Evolutionary conservation across 1,140 invertebrate species (phyloP).

Genomic region (Drosophila miranda): DNA sequence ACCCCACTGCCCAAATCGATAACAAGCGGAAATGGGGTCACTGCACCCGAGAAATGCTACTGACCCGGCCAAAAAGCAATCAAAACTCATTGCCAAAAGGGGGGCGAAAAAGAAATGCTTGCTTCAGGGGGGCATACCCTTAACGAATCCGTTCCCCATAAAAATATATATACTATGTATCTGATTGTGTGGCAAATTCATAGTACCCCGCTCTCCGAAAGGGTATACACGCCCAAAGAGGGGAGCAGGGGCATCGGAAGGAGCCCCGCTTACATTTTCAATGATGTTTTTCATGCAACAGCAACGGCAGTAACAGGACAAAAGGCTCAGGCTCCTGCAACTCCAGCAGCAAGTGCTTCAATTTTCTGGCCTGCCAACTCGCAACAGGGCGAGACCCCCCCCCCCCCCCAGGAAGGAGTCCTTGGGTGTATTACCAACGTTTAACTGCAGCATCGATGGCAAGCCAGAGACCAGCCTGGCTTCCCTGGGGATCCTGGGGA

Average conservation of each 20-base stretch:
- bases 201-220: too few species aligned
- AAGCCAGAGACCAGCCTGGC: background rate
- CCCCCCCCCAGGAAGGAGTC: slow-evolving; percentile 12
- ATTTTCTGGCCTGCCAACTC: slow-evolving; percentile 74
- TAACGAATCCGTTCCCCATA: too few species aligned
- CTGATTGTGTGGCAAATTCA: background rate
- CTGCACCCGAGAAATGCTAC: slow-evolving; percentile 64
- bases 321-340: slow-evolving; percentile 22
- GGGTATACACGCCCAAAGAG: background rate
- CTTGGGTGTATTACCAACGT: slow-evolving; percentile 69
- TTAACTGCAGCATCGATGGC: slow-evolving; percentile 71
- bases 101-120: slow-evolving; percentile 17
- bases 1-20: slow-evolving; percentile 61
- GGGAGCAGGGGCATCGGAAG: background rate
- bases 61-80: slow-evolving; percentile 74
- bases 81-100: slow-evolving; percentile 79
- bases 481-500: background rate
- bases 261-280: slow-evolving; percentile 54
- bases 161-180: too few species aligned
- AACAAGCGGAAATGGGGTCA: slow-evolving; percentile 78
- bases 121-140: too few species aligned
- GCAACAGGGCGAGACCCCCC: slow-evolving; percentile 19
- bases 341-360: slow-evolving; percentile 64
- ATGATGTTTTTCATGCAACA: slow-evolving; percentile 52
- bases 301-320: slow-evolving; percentile 37